phyloP scores from a whole-genome alignment of 2,113 vertebrate species.

The Vanacampus margaritifer region DNA sequence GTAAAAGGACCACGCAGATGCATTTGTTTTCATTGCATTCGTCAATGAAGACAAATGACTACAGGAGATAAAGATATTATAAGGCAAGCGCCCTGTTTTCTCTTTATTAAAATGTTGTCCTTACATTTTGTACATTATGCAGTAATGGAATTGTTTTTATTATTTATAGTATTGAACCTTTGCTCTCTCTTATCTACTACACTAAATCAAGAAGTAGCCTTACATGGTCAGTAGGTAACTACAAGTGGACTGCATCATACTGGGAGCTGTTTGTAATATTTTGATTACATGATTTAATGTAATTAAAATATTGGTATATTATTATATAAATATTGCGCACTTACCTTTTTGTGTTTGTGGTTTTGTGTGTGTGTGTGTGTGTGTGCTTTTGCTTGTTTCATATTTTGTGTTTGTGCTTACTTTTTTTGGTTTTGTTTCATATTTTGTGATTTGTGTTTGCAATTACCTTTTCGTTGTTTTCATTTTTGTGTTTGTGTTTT shows the following conservation, averaged over 20 bases:
- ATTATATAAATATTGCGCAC: no score
- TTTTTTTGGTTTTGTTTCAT: no score
- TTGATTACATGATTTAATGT: background rate
- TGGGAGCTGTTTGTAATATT: background rate
- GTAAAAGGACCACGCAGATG: background rate
- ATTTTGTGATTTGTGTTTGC: no score
- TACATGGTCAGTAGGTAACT: background rate
- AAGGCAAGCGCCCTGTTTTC: background rate
- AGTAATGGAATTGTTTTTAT: background rate
- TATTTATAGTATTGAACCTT: background rate
- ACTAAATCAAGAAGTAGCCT: background rate
- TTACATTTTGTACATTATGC: background rate
- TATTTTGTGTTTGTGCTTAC: no score
- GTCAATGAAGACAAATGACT: constrained; percentile 3
- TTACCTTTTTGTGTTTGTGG: no score
- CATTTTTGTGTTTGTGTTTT: no score
- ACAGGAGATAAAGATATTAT: background rate
- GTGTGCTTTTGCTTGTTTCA: no score
- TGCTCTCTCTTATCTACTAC: background rate
- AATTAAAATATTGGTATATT: no score
- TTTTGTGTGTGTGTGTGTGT: no score
- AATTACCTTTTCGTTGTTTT: no score
- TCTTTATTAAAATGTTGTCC: background rate
- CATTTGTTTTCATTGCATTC: constrained; percentile 1
- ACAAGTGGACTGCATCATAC: background rate